Evolutionary conservation across 2,113 vertebrate genomes (phyloP), one percentile per base, ranked within the genome.

Genomic region (Falcunculus frontatus): DNA sequence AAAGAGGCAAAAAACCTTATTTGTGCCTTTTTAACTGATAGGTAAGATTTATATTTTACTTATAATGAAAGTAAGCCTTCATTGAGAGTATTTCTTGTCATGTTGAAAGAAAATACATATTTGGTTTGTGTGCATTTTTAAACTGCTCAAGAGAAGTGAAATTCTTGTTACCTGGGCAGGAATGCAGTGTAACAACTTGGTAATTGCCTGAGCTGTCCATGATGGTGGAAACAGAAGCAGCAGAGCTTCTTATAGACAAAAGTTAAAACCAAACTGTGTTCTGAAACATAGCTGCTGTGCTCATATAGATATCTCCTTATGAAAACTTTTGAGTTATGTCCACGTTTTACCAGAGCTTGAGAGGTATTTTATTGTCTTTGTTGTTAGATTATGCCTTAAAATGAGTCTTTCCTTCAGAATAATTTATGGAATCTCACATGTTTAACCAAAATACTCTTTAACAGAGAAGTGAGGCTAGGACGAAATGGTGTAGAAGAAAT

Each of bases 1-100:
- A 99, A 99, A 97, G 98, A 99, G 53, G 99, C 99, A 95, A 99
- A 99, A 98, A 99, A 99, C 97, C 99, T 99, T 89, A 99, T 99
- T 96, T 99, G 99, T 97, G 99, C 99, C 95, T 99, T 99, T 95
- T 98, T 99, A 96, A 99, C 99, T 33, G 99, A 99, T 98, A 99
- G 99, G 99, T 99, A 98, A 98, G 95, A 75, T n/a, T 87, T 67
- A 39, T 90, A 42, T 39, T 81, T 81, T 42, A 62, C 50, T 91
- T 20, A 47, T 27, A 88, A 73, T 63, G 17, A 72, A 86, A 74
- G 44, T 81, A 80, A 90, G 9, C 50, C 35, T 70, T 79, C 1
- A 1, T 59, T 60, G 72, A 75, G 56, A 67, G 4, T 57, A 50
- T 57, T 87, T 86, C 4, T 82, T 95, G 12, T 60, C 14, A 9